phyloP scores from a whole-genome alignment of 2,797 vertebrate genomes.

The Euthynnus affinis region DNA sequence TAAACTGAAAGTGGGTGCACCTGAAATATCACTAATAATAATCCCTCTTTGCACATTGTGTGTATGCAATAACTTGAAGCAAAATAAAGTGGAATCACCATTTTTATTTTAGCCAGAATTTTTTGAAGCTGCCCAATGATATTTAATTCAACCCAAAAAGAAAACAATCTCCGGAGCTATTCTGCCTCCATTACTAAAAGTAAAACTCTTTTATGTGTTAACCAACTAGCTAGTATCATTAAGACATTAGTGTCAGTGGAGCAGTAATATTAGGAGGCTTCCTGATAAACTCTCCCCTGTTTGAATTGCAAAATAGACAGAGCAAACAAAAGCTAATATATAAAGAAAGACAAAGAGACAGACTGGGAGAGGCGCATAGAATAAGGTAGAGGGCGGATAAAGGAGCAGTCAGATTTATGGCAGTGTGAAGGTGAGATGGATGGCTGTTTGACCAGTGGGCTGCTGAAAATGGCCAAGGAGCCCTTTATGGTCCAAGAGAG shows the following conservation, averaged over 20 bases:
- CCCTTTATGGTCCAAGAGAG: slow-evolving; percentile 78
- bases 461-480: slow-evolving; percentile 79
- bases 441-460: slow-evolving; percentile 81
- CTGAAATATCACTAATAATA: too few relatives aligned
- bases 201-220: not conserved
- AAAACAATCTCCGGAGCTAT: slow-evolving; percentile 3
- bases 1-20: too few relatives aligned
- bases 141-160: not conserved
- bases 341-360: slow-evolving; percentile 7
- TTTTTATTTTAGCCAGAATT: not conserved
- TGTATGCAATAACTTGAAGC: too few relatives aligned
- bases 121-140: not conserved
- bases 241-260: not conserved
- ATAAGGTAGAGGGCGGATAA: slow-evolving; percentile 26
- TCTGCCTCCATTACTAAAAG: not conserved
- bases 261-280: not conserved
- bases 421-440: slow-evolving; percentile 72
- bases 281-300: not conserved
- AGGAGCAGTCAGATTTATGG: slow-evolving; percentile 78
- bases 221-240: not conserved
- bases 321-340: not conserved
- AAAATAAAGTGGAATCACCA: not conserved
- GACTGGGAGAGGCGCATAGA: not conserved
- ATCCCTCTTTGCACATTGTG: too few relatives aligned
- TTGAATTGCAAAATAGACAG: not conserved